Conservation (phyloP, 2,113 vertebrate genomes). For the Mellivora capensis region DNA sequence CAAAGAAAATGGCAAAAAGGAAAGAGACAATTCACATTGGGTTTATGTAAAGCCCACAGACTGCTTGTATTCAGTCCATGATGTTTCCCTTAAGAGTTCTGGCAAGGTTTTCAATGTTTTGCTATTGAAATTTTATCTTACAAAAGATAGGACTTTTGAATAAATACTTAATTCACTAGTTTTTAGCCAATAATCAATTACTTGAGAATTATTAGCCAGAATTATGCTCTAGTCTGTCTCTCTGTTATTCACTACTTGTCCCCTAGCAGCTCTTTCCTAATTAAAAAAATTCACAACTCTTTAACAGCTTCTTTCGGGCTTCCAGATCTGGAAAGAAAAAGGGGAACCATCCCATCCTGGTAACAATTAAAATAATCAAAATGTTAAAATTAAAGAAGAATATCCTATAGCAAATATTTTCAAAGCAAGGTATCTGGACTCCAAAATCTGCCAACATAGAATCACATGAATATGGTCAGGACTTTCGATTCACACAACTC, state of each 20-base stretch:
- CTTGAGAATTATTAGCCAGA: neutral
- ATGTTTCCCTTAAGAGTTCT: neutral
- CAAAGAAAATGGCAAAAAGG: neutral
- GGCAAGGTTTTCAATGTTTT: neutral
- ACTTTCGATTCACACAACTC: neutral
- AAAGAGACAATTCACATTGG: neutral
- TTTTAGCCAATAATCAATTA: conserved; percentile 24
- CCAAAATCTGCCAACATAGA: neutral
- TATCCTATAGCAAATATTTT: neutral
- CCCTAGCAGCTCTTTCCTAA: neutral
- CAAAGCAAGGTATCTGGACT: neutral
- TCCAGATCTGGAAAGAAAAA: neutral
- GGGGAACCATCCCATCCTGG: neutral
- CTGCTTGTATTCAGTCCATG: neutral
- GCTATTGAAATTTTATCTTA: neutral
- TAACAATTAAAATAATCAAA: conserved; percentile 43
- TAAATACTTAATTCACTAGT: conserved; percentile 7
- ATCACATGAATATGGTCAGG: neutral
- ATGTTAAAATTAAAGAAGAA: conserved; percentile 10
- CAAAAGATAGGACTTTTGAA: neutral
- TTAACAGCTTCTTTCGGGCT: neutral
- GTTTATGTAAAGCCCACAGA: neutral
- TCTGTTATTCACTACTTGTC: neutral
- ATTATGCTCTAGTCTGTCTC: neutral
- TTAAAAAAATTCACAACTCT: conserved; percentile 22